phyloP scores from a whole-genome alignment of 1,140 invertebrate genomes.

The Arion vulgaris region DNA sequence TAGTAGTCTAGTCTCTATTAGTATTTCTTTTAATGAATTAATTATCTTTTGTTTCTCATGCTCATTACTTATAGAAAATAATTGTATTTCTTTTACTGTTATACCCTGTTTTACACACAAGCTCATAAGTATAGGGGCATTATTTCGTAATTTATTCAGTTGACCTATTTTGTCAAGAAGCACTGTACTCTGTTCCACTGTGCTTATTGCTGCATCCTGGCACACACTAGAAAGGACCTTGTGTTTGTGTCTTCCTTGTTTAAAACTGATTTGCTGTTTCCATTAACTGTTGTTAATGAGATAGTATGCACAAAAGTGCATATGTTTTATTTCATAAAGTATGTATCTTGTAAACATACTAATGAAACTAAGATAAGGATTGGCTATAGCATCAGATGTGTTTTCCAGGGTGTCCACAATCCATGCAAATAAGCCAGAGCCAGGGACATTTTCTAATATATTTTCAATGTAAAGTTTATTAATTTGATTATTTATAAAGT shows the following conservation, averaged over 20 bases:
- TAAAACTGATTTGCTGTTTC: neutral
- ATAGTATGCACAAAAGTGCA: too few species aligned
- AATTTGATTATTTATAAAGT: neutral
- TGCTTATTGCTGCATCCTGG: neutral
- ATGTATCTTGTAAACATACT: too few species aligned
- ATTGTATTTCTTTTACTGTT: neutral
- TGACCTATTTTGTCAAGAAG: neutral
- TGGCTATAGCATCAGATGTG: too few species aligned
- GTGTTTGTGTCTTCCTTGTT: neutral
- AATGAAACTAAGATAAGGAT: too few species aligned
- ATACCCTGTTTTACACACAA: neutral
- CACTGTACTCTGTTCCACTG: neutral
- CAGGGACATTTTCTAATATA: conserved; percentile 6
- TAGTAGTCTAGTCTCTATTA: conserved; percentile 1
- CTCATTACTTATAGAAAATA: neutral
- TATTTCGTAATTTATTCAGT: neutral
- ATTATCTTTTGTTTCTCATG: neutral
- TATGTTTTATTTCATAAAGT: too few species aligned
- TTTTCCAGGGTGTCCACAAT: neutral
- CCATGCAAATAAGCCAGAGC: conserved; percentile 28
- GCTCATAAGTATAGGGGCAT: neutral
- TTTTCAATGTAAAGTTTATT: neutral
- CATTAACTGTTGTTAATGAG: too few species aligned
- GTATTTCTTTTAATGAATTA: neutral
- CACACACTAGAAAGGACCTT: neutral